phyloP scores from a whole-genome alignment of 92 coral and sea anemone genomes.

The Actinostola sp. region DNA sequence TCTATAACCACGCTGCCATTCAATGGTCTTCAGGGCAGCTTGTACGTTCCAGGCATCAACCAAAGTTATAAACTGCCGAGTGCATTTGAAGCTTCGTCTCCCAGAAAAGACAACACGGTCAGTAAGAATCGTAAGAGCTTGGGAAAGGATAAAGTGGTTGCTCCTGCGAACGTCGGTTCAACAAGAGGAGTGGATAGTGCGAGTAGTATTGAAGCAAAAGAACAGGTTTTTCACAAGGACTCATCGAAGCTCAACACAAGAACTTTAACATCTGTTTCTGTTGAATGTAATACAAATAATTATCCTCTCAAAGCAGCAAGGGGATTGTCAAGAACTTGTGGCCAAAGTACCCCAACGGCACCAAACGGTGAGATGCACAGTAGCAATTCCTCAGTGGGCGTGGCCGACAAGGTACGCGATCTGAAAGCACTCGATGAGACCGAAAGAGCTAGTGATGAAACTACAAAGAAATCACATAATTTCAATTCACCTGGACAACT shows the following conservation, averaged over 20 bases:
- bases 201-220: too few species aligned
- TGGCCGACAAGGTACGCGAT: not conserved
- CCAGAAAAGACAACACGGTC: not conserved
- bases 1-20: slow-evolving; percentile 8
- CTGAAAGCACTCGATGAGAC: not conserved
- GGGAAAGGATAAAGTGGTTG: not conserved
- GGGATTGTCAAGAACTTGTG: slow-evolving; percentile 4
- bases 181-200: not conserved
- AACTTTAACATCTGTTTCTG: too few species aligned
- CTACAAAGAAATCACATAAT: not conserved
- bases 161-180: not conserved
- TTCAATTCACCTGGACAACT: not conserved
- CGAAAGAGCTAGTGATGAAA: not conserved
- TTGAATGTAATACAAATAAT: too few species aligned
- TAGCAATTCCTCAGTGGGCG: not conserved
- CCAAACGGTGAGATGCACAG: not conserved
- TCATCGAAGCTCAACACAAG: too few species aligned
- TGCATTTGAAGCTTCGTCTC: slow-evolving; percentile 11
- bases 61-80: slow-evolving; percentile 15
- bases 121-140: not conserved
- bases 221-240: too few species aligned
- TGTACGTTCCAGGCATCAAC: not conserved
- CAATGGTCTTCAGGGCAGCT: not conserved
- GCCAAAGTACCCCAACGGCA: not conserved
- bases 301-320: too few species aligned